phyloP scores from a whole-genome alignment of 2,888 invertebrate genomes.

The Drosophila testacea region DNA sequence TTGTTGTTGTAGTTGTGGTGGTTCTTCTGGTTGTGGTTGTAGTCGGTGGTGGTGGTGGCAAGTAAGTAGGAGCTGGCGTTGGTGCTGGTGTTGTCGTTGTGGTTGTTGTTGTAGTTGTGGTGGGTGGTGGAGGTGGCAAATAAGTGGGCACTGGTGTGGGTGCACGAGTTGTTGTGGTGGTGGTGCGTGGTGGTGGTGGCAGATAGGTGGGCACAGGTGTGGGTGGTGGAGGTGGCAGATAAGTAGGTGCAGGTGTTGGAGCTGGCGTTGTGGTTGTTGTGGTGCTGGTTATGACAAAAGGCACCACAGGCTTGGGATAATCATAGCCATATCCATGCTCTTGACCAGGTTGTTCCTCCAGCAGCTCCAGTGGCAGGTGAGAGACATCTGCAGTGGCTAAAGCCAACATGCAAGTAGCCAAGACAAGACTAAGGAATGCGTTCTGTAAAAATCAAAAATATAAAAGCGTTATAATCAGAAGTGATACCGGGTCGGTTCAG shows the following conservation, averaged over 20 bases:
- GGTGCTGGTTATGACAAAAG: conserved; percentile 62
- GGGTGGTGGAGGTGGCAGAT: conserved; percentile 60
- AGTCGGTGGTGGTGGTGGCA: conserved; percentile 57
- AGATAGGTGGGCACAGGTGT: conserved; percentile 45
- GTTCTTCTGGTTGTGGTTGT: conserved; percentile 47
- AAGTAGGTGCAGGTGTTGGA: conserved; percentile 60
- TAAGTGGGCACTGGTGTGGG: conserved; percentile 36
- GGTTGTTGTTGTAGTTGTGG: conserved; percentile 40
- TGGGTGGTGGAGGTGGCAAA: conserved; percentile 37
- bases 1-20: conserved; percentile 58
- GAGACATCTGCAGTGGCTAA: conserved; percentile 74
- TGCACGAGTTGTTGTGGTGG: conserved; percentile 31
- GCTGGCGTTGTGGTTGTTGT: conserved; percentile 54
- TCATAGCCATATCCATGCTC: conserved; percentile 75
- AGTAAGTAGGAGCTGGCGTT: conserved; percentile 56
- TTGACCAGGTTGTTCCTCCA: conserved; percentile 24
- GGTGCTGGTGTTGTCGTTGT: conserved; percentile 54
- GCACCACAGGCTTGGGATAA: conserved; percentile 69
- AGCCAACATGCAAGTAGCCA: conserved; percentile 60
- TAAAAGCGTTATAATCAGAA: neutral
- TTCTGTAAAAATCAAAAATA: conserved; percentile 50
- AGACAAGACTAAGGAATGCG: conserved; percentile 46
- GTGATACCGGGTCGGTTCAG: conserved; percentile 4
- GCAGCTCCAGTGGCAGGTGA: conserved; percentile 62
- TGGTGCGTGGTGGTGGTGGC: conserved; percentile 49